Conservation (phyloP, 2,888 invertebrate species). For the Parnassius mnemosyne region DNA sequence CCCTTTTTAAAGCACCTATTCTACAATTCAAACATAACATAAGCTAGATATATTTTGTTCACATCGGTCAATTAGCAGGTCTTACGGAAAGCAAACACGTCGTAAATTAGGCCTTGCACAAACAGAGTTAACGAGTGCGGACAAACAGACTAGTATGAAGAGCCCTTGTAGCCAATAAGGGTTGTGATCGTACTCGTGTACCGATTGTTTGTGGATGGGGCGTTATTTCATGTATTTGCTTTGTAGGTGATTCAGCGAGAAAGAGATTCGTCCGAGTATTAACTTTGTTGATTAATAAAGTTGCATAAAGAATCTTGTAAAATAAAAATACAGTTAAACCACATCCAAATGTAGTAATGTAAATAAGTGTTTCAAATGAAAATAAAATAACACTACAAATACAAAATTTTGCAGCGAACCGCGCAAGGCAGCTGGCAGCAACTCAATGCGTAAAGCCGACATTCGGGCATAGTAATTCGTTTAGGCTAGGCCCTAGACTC, state of each 20-base stretch:
- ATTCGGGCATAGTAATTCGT: too few species aligned
- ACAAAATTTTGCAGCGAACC: too few species aligned
- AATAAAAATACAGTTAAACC: not conserved
- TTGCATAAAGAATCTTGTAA: not conserved
- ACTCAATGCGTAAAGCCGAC: too few species aligned
- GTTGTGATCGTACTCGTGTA: conserved; percentile 54
- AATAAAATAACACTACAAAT: too few species aligned
- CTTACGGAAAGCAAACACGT: conserved; percentile 64
- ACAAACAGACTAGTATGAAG: conserved; percentile 64
- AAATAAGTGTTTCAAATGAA: too few species aligned
- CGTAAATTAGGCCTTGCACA: conserved; percentile 73
- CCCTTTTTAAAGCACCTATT: too few species aligned
- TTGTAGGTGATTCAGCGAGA: conserved; percentile 32
- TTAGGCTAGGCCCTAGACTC: too few species aligned
- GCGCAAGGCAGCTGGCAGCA: too few species aligned
- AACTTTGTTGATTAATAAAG: conserved; percentile 17
- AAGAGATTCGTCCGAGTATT: conserved; percentile 10
- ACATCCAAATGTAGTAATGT: not conserved
- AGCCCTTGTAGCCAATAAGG: conserved; percentile 74
- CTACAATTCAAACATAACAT: not conserved
- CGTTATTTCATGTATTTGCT: conserved; percentile 60
- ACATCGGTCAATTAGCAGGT: conserved; percentile 59
- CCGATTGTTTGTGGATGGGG: conserved; percentile 62
- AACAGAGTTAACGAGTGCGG: conserved; percentile 70
- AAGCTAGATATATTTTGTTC: conserved; percentile 6